Evolutionary conservation across 1,140 invertebrate species (phyloP).

Genomic region (Bombus superbus): DNA sequence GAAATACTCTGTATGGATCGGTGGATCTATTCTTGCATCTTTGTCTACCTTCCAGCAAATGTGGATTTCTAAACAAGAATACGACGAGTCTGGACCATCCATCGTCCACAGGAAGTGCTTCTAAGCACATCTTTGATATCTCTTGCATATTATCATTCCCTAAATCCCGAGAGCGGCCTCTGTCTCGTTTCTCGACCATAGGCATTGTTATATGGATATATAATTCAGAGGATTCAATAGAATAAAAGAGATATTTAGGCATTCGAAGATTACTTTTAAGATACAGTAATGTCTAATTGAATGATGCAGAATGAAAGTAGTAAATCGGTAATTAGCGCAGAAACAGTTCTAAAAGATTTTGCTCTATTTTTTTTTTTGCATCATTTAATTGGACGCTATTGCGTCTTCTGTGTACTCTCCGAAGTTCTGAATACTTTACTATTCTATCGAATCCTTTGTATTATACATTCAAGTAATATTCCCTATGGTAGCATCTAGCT

Average conservation of each 20-base stretch:
- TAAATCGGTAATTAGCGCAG: constrained; percentile 23
- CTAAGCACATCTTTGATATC: constrained; percentile 84
- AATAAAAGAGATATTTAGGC: constrained; percentile 10
- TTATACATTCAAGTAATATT: constrained; percentile 70
- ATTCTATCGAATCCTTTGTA: constrained; percentile 67
- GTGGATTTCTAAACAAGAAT: constrained; percentile 98
- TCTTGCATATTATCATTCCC: constrained; percentile 68
- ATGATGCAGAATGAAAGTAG: neutral
- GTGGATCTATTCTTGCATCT: constrained; percentile 93
- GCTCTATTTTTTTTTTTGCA: constrained; percentile 59
- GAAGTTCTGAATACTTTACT: constrained; percentile 47
- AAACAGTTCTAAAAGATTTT: constrained; percentile 46
- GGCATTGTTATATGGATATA: constrained; percentile 55
- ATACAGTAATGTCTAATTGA: neutral
- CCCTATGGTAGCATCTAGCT: constrained; percentile 63
- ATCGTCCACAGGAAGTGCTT: constrained; percentile 98
- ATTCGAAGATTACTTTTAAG: neutral
- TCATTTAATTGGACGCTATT: constrained; percentile 69
- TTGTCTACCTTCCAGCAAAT: constrained; percentile 95
- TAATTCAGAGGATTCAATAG: neutral
- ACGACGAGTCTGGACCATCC: constrained; percentile 96
- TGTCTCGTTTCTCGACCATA: constrained; percentile 66
- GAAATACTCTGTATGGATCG: constrained; percentile 94
- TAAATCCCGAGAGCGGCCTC: constrained; percentile 60
- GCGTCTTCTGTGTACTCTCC: constrained; percentile 58